phyloP scores from a whole-genome alignment of 2,888 invertebrate species.

The Horisme vitalbata region DNA sequence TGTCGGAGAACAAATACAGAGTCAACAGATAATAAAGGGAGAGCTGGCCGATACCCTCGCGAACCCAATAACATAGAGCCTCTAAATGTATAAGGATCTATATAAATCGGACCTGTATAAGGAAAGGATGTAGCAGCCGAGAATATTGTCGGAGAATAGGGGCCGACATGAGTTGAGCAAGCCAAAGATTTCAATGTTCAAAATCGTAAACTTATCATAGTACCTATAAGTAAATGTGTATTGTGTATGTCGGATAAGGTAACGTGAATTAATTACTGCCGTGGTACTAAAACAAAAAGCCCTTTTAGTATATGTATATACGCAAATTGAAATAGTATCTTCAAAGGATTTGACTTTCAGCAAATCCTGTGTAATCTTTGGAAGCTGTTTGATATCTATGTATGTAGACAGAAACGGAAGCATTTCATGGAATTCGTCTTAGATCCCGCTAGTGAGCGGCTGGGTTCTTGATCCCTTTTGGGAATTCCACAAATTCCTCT shows the following conservation, averaged over 20 bases:
- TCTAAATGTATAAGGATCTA: conserved; percentile 53
- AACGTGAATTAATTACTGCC: too few relatives aligned
- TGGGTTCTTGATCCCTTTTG: conserved; percentile 52
- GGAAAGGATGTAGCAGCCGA: conserved; percentile 51
- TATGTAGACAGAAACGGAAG: conserved; percentile 31
- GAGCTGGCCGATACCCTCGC: conserved; percentile 51
- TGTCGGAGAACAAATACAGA: conserved; percentile 59
- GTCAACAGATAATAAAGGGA: conserved; percentile 64
- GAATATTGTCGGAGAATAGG: conserved; percentile 54
- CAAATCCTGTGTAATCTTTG: conserved; percentile 20
- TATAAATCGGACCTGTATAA: conserved; percentile 51
- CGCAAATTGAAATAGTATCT: conserved; percentile 15
- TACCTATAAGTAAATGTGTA: too few relatives aligned
- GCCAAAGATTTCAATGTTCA: conserved; percentile 39
- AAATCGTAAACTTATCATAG: too few relatives aligned
- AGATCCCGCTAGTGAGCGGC: conserved; percentile 48
- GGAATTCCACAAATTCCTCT: conserved; percentile 50
- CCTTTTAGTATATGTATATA: conserved; percentile 7
- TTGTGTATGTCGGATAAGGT: too few relatives aligned
- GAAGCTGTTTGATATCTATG: conserved; percentile 27
- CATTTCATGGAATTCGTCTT: conserved; percentile 46
- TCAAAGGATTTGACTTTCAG: conserved; percentile 27
- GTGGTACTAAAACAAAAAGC: too few relatives aligned
- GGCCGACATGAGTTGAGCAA: conserved; percentile 45
- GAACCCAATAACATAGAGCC: conserved; percentile 54